Evolutionary conservation across 2,888 invertebrate species (phyloP).

Genomic region (Lasioglossum zephyrum): DNA sequence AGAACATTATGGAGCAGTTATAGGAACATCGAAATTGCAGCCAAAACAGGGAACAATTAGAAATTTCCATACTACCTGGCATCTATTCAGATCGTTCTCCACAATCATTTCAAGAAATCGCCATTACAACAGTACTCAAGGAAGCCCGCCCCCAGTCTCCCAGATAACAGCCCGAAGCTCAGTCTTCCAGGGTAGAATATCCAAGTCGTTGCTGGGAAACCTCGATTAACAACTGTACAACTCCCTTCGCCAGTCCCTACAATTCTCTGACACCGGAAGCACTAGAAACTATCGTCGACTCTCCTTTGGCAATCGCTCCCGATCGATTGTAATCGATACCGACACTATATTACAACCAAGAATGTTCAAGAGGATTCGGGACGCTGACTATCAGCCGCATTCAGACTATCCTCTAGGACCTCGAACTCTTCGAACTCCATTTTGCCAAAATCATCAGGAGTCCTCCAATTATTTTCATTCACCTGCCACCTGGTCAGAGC

Average conservation of each 20-base stretch:
- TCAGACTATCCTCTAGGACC: constrained; percentile 89
- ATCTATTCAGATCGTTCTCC: background rate
- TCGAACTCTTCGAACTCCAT: constrained; percentile 95
- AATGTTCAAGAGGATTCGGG: constrained; percentile 46
- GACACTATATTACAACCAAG: constrained; percentile 1
- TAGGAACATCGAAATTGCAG: background rate
- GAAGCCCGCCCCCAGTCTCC: background rate
- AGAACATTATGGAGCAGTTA: background rate
- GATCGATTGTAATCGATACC: background rate
- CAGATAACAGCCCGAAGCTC: background rate
- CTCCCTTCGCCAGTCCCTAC: background rate
- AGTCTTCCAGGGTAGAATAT: constrained; percentile 16
- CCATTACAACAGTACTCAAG: background rate
- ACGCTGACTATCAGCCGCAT: constrained; percentile 72
- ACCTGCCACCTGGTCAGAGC: constrained; percentile 81
- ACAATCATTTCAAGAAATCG: background rate
- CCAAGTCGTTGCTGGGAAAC: constrained; percentile 47
- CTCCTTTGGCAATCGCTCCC: constrained; percentile 36
- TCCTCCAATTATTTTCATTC: constrained; percentile 86
- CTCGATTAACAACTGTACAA: constrained; percentile 40
- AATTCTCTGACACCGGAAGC: constrained; percentile 12
- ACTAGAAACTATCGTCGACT: constrained; percentile 16
- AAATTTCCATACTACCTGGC: background rate
- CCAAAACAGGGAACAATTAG: background rate
- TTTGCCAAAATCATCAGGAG: constrained; percentile 89